Conservation (phyloP, 1,140 invertebrate species). For the Platyscapa corneri region DNA sequence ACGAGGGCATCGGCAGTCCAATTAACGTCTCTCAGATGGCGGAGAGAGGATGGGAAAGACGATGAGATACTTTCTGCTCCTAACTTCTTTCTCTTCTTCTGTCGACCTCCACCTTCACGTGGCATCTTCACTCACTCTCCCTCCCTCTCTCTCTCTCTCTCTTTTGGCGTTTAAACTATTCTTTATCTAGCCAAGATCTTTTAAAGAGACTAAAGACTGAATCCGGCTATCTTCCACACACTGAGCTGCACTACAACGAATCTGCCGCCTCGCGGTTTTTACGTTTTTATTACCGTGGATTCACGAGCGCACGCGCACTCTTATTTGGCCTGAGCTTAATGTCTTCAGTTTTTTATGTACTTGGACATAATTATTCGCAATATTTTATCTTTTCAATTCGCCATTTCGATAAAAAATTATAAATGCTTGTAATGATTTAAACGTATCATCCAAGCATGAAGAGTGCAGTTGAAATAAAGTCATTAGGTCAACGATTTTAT, state of each 20-base stretch:
- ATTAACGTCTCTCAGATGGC: slow-evolving; percentile 50
- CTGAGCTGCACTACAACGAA: background rate
- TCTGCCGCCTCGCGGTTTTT: background rate
- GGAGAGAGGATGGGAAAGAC: background rate
- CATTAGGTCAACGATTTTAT: no score
- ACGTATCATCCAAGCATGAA: no score
- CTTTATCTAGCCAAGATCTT: slow-evolving; percentile 47
- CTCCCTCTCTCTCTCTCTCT: no score
- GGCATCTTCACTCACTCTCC: background rate
- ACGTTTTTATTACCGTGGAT: background rate
- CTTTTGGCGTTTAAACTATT: slow-evolving; percentile 34
- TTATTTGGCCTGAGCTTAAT: background rate
- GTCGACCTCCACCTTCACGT: background rate
- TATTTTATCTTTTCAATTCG: no score
- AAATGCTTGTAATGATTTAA: no score
- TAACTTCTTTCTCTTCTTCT: slow-evolving; percentile 4
- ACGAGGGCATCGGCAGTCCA: slow-evolving; percentile 53
- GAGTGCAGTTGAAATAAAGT: no score
- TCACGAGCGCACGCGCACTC: fast-evolving
- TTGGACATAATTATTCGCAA: background rate
- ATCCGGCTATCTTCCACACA: background rate
- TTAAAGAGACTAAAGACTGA: background rate
- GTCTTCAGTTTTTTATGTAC: background rate
- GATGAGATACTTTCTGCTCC: slow-evolving; percentile 5
- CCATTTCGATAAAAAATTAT: no score